Base-by-base conservation (phyloP, 2,113 vertebrate species). In the Rhynchomys soricoides region DNA sequence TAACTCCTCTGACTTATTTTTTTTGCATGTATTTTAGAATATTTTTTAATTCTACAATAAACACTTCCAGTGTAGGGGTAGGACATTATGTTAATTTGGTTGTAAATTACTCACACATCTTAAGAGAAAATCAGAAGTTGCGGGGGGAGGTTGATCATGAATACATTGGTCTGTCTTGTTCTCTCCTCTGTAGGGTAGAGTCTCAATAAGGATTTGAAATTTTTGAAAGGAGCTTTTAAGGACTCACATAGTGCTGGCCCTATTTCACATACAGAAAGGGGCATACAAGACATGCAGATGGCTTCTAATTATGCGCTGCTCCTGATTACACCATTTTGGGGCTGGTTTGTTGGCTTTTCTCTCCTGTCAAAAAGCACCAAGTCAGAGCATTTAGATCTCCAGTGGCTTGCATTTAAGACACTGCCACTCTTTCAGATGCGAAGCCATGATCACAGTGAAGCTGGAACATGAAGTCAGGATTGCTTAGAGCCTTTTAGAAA, bases 261-360 rank as follows among this genome's bases (percentile, higher is more conserved):
- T 94, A 94, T 97, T 97, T 91, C 96, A 92, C 95, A 88, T 16
- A 97, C 78, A 97, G 94, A 97, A 92, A 85, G 95, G 52, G 78
- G 16, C 89, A 95, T 57, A 96, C 21, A 94, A 93, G 94, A 90
- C 26, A 87, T 11, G 96, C 31, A 97, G 70, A 94, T 97, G 97
- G 97, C 96, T 88, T 97, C 95, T 98, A 97, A 97, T 97, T 93
- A 94, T 75, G 95, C 97, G 85, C 74, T 96, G 93, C 74, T 97
- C 93, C 95, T 93, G 83, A 95, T 94, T 97, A 43, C 77, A 95
- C 73, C 74, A 93, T 90, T 75, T 98, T 97, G 90, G 83, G 93
- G 50, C 74, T 97, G 81, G 96, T 94, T 97, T 97, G 93, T 92
- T 95, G 90, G 97, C 91, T 95, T 98, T 98, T 97, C 87, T 48